These are phyloP conservation scores for Desoria tigrina DNA, from an alignment of 2,888 invertebrate genomes.

Conservation along the genomic window DNA sequence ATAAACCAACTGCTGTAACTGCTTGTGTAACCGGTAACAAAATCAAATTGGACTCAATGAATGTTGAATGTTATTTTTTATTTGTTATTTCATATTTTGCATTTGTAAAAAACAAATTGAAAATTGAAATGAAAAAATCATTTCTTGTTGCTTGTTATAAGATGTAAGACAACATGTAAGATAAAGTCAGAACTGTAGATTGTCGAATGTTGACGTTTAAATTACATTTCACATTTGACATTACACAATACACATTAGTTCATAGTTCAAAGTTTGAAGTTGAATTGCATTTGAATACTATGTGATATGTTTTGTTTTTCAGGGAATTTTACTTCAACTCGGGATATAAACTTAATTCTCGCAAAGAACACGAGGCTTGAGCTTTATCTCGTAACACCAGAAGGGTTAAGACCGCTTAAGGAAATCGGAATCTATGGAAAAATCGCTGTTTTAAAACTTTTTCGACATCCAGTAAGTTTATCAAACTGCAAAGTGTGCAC, in stretches of 20 bases:
- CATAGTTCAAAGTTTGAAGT: background rate
- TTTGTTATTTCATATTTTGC: too few species aligned
- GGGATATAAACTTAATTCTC: conserved; percentile 90
- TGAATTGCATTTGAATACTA: background rate
- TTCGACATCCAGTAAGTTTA: conserved; percentile 76
- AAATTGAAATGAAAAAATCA: background rate
- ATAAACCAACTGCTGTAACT: conserved; percentile 95
- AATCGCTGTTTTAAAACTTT: conserved; percentile 91
- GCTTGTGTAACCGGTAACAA: conserved; percentile 96
- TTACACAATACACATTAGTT: background rate
- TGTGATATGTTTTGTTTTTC: conserved; percentile 55
- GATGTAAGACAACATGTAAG: too few species aligned
- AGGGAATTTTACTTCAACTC: conserved; percentile 95
- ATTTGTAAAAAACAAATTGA: too few species aligned
- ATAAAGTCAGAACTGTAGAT: too few species aligned
- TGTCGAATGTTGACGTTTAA: too few species aligned
- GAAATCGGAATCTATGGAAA: conserved; percentile 93
- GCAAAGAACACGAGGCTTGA: conserved; percentile 93
- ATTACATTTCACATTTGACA: too few species aligned
- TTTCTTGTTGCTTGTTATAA: too few species aligned
- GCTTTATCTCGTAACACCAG: conserved; percentile 92
- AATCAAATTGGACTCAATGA: too few species aligned
- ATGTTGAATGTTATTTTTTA: conserved; percentile 7
- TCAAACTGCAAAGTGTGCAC: too few species aligned
- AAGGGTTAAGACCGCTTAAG: conserved; percentile 89